Conservation (phyloP, 2,888 invertebrate species). For the Lacanobia wlatinum region DNA sequence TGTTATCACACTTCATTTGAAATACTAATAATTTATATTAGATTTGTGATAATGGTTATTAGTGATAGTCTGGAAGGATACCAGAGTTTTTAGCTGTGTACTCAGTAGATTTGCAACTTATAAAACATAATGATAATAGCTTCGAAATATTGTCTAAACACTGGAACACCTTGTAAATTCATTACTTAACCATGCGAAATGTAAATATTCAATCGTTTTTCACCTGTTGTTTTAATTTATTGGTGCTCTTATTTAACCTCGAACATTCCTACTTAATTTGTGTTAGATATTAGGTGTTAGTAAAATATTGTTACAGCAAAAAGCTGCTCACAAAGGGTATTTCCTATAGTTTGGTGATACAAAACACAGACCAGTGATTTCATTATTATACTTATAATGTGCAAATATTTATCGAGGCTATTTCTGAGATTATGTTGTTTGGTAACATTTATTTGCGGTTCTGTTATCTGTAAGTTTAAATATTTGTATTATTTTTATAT, state of each 20-base stretch:
- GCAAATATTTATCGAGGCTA: slow-evolving; percentile 51
- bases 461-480: slow-evolving; percentile 54
- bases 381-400: slow-evolving; percentile 24
- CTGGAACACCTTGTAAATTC: slow-evolving; percentile 30
- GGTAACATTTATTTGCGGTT: slow-evolving; percentile 48
- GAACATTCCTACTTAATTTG: slow-evolving; percentile 59
- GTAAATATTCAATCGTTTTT: slow-evolving; percentile 46
- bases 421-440: slow-evolving; percentile 38
- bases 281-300: slow-evolving; percentile 51
- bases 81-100: slow-evolving; percentile 21
- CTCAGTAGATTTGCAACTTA: slow-evolving; percentile 40
- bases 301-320: slow-evolving; percentile 21
- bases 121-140: slow-evolving; percentile 25
- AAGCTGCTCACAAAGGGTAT: slow-evolving; percentile 18
- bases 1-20: slow-evolving; percentile 30
- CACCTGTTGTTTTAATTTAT: slow-evolving; percentile 52
- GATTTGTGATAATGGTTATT: slow-evolving; percentile 43
- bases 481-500: slow-evolving; percentile 57
- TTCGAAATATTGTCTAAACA: slow-evolving; percentile 36
- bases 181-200: slow-evolving; percentile 20
- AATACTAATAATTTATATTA: slow-evolving; percentile 35
- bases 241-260: slow-evolving; percentile 58
- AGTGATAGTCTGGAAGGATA: slow-evolving; percentile 6
- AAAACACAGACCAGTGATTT: slow-evolving; percentile 30
- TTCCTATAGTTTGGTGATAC: slow-evolving; percentile 19